Percentiles rank a stretch among this genome's conserved stretches.
Conservation (phyloP, 2,113 vertebrate genomes). For the Neogobius melanostomus region DNA sequence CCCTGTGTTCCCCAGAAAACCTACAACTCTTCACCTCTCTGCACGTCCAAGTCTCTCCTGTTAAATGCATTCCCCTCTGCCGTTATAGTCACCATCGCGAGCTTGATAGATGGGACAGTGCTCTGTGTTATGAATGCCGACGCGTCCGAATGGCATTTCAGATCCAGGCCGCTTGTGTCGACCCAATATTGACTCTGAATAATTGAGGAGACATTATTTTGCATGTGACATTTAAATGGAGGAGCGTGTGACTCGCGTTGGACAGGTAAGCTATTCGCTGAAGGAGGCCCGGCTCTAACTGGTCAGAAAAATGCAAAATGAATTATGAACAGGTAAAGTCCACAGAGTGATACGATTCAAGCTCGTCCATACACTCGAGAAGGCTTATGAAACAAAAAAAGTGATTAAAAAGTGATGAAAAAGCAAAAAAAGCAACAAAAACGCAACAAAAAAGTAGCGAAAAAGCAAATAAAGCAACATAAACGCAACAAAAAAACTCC, state of each 20-base stretch:
- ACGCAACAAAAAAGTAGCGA: no score
- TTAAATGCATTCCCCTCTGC: not conserved
- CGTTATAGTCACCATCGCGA: not conserved
- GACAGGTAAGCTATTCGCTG: not conserved
- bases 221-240: slow-evolving; percentile 7
- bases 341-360: not conserved
- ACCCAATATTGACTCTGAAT: not conserved
- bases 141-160: not conserved
- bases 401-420: no score
- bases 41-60: no score
- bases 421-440: no score
- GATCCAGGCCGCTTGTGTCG: not conserved
- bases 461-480: no score
- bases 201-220: not conserved
- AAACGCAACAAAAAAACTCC: no score
- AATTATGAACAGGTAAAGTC: not conserved
- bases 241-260: not conserved
- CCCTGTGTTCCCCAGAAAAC: no score
- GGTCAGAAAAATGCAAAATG: not conserved
- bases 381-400: no score
- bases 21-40: no score
- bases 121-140: not conserved
- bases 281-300: not conserved
- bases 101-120: not conserved
- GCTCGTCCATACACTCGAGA: no score